A percentile compares a stretch with the other conserved stretches of the same genome.
Conservation (phyloP, 2,888 invertebrate genomes). For the Calliopum simillimum region DNA sequence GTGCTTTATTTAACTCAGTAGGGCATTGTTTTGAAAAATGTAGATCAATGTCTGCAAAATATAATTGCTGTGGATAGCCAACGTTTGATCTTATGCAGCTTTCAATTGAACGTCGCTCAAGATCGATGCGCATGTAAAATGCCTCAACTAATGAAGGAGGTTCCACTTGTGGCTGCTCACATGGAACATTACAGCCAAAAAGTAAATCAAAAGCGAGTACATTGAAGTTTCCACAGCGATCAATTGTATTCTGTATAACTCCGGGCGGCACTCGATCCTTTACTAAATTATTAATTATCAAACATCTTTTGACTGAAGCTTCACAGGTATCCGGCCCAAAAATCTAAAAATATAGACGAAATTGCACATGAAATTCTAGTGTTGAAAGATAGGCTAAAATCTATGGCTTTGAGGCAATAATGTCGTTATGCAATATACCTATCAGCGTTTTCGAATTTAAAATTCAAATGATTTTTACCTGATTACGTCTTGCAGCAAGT, state of each 20-base stretch:
- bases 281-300: conserved; percentile 46
- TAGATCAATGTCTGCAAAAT: conserved; percentile 40
- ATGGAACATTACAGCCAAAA: conserved; percentile 40
- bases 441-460: no score
- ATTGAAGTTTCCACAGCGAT: conserved; percentile 53
- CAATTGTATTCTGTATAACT: conserved; percentile 52
- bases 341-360: no score
- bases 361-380: no score
- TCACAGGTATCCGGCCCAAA: no score
- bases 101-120: conserved; percentile 46
- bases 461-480: no score
- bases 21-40: conserved; percentile 46
- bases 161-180: conserved; percentile 45
- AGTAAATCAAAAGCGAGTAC: conserved; percentile 45
- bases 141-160: conserved; percentile 58
- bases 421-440: no score
- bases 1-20: conserved; percentile 50
- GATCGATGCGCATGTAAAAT: conserved; percentile 51
- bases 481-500: no score
- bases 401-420: no score
- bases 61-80: no score
- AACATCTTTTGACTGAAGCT: no score
- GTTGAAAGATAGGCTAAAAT: no score
- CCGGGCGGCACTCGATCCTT: conserved; percentile 52
- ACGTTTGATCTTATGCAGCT: neutral